Conservation (phyloP, 2,113 vertebrate genomes). For the Panurus biarmicus region DNA sequence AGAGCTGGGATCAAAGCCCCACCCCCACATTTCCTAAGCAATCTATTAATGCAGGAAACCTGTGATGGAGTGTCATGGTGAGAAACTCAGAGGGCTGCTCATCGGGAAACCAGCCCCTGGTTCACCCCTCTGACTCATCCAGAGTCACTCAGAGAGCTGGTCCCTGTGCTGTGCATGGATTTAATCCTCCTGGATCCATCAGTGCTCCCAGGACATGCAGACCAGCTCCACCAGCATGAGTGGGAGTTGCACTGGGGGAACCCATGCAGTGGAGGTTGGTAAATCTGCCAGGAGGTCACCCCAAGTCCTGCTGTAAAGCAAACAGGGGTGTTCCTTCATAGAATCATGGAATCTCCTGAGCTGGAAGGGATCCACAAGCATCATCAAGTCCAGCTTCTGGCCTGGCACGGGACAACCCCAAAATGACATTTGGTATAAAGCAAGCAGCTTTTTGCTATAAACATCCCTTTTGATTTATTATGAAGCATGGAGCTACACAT, state of each 20-base stretch:
- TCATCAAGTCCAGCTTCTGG: fast-evolving
- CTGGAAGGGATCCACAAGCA: background rate
- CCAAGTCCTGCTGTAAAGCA: background rate
- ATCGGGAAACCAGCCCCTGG: background rate
- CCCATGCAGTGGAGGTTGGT: background rate
- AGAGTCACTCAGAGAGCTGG: background rate
- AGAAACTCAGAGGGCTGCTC: background rate
- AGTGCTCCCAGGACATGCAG: background rate
- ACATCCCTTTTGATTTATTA: background rate
- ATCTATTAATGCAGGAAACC: background rate
- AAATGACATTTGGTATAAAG: background rate
- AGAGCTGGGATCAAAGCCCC: background rate
- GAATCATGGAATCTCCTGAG: background rate
- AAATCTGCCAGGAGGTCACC: background rate
- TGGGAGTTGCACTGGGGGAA: background rate
- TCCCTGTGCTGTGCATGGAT: background rate
- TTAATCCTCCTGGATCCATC: background rate
- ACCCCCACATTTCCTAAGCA: background rate
- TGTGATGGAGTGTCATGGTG: fast-evolving
- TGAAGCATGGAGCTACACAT: fast-evolving
- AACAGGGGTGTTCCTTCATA: background rate
- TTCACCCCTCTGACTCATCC: background rate
- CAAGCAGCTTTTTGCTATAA: background rate
- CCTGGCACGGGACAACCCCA: background rate
- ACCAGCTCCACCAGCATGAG: background rate